These are phyloP conservation scores for Sceloporus tristichus DNA, from an alignment of 2,113 vertebrate species.

Conservation along the genomic window DNA sequence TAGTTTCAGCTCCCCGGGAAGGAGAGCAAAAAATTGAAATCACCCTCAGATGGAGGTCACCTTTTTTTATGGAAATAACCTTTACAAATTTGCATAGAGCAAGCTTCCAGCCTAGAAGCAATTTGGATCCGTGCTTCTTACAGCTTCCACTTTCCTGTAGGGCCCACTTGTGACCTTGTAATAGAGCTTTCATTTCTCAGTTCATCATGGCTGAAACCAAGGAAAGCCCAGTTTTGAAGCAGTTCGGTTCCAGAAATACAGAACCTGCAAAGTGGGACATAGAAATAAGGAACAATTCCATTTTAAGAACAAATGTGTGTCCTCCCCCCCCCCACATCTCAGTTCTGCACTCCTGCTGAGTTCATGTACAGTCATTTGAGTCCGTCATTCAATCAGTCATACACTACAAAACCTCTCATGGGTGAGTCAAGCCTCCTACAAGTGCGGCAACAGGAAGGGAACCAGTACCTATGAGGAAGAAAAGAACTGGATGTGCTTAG, in stretches of 20 bases:
- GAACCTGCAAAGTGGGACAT: too few species aligned
- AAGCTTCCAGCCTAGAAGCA: conserved; percentile 51
- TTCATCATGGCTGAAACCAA: conserved; percentile 46
- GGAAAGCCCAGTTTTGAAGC: conserved; percentile 64
- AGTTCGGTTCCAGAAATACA: conserved; percentile 40
- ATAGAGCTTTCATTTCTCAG: conserved; percentile 58
- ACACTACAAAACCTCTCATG: neutral
- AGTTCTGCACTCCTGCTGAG: neutral
- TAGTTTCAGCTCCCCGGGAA: conserved; percentile 58
- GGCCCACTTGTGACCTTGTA: conserved; percentile 62
- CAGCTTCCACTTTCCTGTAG: conserved; percentile 62
- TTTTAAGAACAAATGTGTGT: too few species aligned
- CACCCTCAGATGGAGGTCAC: conserved; percentile 66
- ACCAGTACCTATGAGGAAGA: too few species aligned
- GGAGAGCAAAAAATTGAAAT: neutral
- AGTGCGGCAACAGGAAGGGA: too few species aligned
- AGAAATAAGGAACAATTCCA: too few species aligned
- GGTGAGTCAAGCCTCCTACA: neutral
- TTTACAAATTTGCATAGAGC: conserved; percentile 62
- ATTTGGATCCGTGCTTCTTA: conserved; percentile 62
- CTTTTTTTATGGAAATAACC: conserved; percentile 73
- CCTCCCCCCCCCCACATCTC: too few species aligned
- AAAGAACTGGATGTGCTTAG: too few species aligned
- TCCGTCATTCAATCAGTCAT: neutral
- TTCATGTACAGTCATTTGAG: neutral